Conservation (phyloP, 2,888 invertebrate species). For the Dicycla oo region DNA sequence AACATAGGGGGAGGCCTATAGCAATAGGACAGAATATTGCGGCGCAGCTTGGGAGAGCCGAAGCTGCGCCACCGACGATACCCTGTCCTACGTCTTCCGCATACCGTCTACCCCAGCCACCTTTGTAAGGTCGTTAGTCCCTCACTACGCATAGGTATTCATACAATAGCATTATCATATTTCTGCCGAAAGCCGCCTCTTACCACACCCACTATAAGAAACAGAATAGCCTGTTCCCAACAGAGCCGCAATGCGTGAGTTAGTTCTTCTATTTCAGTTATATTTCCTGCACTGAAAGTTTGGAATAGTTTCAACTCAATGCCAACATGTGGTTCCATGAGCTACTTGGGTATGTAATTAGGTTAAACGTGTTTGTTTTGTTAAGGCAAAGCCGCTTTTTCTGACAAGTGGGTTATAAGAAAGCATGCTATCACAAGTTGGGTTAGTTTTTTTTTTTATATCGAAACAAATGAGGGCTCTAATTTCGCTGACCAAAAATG, state of each 20-base stretch:
- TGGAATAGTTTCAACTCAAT: constrained; percentile 52
- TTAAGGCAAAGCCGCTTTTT: background rate
- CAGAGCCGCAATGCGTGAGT: constrained; percentile 20
- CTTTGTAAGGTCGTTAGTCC: background rate
- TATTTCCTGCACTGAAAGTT: constrained; percentile 49
- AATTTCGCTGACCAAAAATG: background rate
- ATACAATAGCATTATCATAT: background rate
- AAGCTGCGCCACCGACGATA: background rate
- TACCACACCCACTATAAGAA: background rate
- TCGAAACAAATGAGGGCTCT: background rate
- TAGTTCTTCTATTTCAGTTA: constrained; percentile 27
- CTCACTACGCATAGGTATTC: background rate
- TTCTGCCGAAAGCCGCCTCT: background rate
- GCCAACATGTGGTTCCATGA: constrained; percentile 38
- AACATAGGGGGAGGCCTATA: background rate
- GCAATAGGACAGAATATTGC: too few relatives aligned
- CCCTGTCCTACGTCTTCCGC: background rate
- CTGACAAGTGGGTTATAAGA: background rate
- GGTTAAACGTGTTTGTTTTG: constrained; percentile 49
- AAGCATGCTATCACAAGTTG: background rate
- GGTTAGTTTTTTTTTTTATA: background rate
- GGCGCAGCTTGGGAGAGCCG: too few relatives aligned
- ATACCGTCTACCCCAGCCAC: background rate
- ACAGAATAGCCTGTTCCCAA: too few relatives aligned
- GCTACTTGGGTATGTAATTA: constrained; percentile 44